Conservation (phyloP, 2,888 invertebrate species). For the Stenichneumon culpator region DNA sequence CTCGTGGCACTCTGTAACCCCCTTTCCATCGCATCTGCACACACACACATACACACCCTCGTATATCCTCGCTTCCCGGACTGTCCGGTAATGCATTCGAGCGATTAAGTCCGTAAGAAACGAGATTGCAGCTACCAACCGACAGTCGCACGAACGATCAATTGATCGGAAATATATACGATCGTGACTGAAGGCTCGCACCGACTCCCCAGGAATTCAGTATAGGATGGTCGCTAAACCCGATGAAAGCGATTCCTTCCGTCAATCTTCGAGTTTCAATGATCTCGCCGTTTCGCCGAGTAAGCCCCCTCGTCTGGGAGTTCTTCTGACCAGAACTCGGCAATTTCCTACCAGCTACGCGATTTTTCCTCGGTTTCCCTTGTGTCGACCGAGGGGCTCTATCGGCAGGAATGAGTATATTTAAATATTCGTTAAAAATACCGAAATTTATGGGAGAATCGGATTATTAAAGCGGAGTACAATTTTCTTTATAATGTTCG, state of each 20-base stretch:
- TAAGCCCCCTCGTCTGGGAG: too few relatives aligned
- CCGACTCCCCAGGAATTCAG: too few relatives aligned
- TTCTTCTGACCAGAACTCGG: too few relatives aligned
- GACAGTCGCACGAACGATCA: conserved; percentile 46
- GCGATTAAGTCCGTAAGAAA: conserved; percentile 61
- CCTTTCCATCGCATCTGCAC: not conserved
- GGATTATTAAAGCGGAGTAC: not conserved
- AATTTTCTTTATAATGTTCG: too few relatives aligned
- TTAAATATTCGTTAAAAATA: not conserved
- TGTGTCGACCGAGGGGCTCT: not conserved
- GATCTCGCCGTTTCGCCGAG: too few relatives aligned
- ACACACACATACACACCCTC: not conserved
- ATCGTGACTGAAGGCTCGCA: conserved; percentile 33
- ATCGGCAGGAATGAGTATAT: not conserved
- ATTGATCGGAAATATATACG: conserved; percentile 40
- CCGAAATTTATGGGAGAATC: conserved; percentile 38
- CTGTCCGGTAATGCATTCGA: conserved; percentile 52
- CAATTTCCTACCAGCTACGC: too few relatives aligned
- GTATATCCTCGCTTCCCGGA: not conserved
- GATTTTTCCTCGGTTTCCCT: too few relatives aligned
- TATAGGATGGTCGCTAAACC: too few relatives aligned
- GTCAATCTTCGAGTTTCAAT: too few relatives aligned
- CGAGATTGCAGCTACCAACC: conserved; percentile 44
- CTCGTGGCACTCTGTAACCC: conserved; percentile 54
- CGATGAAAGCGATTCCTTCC: too few relatives aligned